Base-by-base conservation (phyloP, 2,888 invertebrate species). In the Barypeithes pellucidus region DNA sequence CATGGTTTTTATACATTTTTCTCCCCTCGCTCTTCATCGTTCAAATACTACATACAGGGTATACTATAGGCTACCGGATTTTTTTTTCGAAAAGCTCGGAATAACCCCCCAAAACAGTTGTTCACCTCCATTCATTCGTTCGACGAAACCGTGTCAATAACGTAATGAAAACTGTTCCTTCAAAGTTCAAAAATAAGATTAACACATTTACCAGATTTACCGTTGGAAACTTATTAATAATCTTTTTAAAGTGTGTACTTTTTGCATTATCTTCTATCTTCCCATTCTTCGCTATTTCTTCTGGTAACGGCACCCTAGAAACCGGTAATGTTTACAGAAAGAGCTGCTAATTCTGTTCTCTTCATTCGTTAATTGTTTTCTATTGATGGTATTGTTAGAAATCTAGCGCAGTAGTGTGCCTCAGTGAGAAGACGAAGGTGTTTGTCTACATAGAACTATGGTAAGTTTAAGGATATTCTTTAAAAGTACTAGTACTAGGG, bases 171-270 rank as follows among this genome's bases (percentile, higher is more conserved):
- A 16, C 43, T 16, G 43, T 16, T 62, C 22, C 29, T 11, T 12
- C 43, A 59, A 45, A 47, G 68, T 63, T 43, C 43, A 63, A 41
- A 54, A 41, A 9, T 18, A 24, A 54, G 54, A 65, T 71, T 65
- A 65, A 71, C 63, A 71, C 63, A 36, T 54, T 39, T 20, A 22
- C 59, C 18, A 50, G 47, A 47, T 63, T 43, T 71, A 71, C 71
- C 71, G 63, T 71, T 63, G n/a, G 41, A 29, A 65, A 59, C 54
- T 57, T 54, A 63, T 57, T 70, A 63, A 61, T 47, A 52, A 70
- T 54, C 60, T 36, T 43, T 39, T 47, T 50, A 52, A 63, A 57
- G 65, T 71, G 59, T 71, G 65, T 71, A 43, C 71, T 24, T 33
- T 71, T 71, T 65, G 71, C 65, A 71, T 71, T 71, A 71, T 59